Conservation (phyloP, 30 jellyfish, hydroid and myxozoan genomes). For the Aurelia coerulea region DNA sequence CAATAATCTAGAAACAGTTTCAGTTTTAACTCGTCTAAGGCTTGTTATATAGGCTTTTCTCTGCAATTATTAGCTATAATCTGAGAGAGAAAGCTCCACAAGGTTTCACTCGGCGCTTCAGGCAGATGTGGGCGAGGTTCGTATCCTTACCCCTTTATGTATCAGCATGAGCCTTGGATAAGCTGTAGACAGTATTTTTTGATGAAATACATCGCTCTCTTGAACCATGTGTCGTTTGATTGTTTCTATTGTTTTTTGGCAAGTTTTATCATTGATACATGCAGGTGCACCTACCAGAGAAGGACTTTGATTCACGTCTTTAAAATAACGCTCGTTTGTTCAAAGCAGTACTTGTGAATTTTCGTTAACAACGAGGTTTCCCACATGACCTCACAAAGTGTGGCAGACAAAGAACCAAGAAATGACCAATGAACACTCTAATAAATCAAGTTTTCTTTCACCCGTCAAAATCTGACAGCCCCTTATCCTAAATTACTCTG, state of each 20-base stretch:
- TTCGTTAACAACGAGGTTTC: background rate
- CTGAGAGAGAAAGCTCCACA: slow-evolving; percentile 23
- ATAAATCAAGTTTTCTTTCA: no score
- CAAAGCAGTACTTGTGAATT: background rate
- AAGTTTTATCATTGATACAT: slow-evolving; percentile 73
- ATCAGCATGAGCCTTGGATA: slow-evolving; percentile 59
- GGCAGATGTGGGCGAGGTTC: slow-evolving; percentile 78
- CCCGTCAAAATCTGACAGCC: no score
- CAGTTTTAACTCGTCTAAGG: background rate
- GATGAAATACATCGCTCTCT: slow-evolving; percentile 40
- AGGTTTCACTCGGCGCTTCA: slow-evolving; percentile 46
- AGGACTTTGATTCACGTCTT: slow-evolving; percentile 35
- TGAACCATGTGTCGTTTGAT: slow-evolving; percentile 68
- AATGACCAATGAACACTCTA: no score
- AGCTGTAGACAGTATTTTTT: slow-evolving; percentile 64
- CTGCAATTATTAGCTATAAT: slow-evolving; percentile 2
- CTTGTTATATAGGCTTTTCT: background rate
- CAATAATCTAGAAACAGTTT: background rate
- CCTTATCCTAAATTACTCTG: no score
- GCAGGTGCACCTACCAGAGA: slow-evolving; percentile 83
- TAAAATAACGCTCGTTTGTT: background rate
- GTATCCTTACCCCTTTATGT: slow-evolving; percentile 30
- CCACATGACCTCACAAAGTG: slow-evolving; percentile 3
- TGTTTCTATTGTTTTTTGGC: slow-evolving; percentile 67
- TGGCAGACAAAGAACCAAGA: background rate